A percentile compares a stretch with the other conserved stretches of the same genome.
phyloP scores from a whole-genome alignment of 2,888 invertebrate genomes.

The Phania funesta region DNA sequence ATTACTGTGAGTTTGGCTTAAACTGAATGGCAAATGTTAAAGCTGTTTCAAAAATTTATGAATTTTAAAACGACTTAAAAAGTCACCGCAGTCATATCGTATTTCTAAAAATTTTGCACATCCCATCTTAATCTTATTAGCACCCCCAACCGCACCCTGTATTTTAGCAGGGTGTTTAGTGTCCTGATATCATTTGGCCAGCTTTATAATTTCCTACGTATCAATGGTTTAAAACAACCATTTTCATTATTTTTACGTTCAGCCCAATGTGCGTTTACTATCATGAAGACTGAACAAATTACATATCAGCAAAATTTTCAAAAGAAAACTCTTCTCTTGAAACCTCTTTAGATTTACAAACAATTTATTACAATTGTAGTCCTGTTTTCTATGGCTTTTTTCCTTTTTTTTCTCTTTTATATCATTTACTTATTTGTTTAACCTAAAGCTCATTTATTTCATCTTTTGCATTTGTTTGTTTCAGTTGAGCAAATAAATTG shows the following conservation, averaged over 20 bases:
- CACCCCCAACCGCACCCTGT: too few species aligned
- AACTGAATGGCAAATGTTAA: too few species aligned
- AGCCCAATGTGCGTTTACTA: not conserved
- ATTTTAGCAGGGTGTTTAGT: too few species aligned
- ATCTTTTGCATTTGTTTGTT: constrained; percentile 51
- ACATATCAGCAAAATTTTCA: not conserved
- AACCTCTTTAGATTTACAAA: constrained; percentile 31
- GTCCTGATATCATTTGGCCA: too few species aligned
- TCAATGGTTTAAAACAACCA: too few species aligned
- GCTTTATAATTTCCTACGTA: too few species aligned
- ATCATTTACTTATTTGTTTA: constrained; percentile 45
- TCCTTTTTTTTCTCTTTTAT: not conserved
- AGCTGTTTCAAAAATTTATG: too few species aligned
- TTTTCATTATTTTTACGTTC: too few species aligned
- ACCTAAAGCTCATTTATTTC: constrained; percentile 60
- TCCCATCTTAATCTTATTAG: too few species aligned
- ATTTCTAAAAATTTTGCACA: too few species aligned
- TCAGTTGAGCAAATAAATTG: constrained; percentile 60
- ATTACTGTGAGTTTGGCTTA: not conserved
- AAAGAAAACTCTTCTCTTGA: not conserved
- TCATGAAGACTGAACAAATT: not conserved
- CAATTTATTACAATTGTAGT: constrained; percentile 49
- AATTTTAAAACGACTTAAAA: too few species aligned
- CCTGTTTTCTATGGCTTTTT: constrained; percentile 17
- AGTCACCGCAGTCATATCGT: too few species aligned